phyloP scores from a whole-genome alignment of 2,797 vertebrate genomes.

The Anguilla obscura region DNA sequence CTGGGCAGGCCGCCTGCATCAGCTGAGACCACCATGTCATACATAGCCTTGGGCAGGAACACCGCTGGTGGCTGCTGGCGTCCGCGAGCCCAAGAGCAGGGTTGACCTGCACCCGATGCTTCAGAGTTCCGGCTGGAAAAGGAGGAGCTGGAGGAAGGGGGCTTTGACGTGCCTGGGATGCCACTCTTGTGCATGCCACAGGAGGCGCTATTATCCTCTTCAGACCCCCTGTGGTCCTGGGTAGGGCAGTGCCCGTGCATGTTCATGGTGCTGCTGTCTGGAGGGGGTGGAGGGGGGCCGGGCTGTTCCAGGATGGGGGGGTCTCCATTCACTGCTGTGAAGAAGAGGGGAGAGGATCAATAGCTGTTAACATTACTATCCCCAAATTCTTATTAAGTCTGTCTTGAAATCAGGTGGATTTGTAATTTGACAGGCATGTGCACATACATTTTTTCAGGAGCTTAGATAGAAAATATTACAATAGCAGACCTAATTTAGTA shows the following conservation, averaged over 20 bases:
- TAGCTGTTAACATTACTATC: not conserved
- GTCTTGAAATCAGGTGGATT: not conserved
- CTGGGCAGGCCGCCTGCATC: conserved; percentile 91
- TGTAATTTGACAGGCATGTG: too few species aligned
- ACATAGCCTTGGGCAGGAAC: conserved; percentile 87
- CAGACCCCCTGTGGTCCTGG: conserved; percentile 46
- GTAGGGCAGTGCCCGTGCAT: conserved; percentile 45
- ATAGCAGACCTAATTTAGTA: too few species aligned
- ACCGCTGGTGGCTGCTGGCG: conserved; percentile 86
- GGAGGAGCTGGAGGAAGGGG: conserved; percentile 73
- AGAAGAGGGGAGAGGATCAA: not conserved
- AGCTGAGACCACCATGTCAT: conserved; percentile 84
- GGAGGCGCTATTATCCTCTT: not conserved
- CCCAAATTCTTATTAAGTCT: not conserved
- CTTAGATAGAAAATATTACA: too few species aligned
- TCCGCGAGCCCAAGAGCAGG: conserved; percentile 82
- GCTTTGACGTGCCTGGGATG: conserved; percentile 67
- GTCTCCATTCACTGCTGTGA: conserved; percentile 41
- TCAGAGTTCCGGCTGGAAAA: conserved; percentile 56
- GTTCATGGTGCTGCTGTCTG: conserved; percentile 49
- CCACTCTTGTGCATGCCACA: conserved; percentile 30
- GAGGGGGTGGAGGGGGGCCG: conserved; percentile 50
- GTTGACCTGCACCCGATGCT: conserved; percentile 66
- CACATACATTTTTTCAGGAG: too few species aligned
- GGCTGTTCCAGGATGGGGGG: conserved; percentile 55